A percentile compares a stretch with the other conserved stretches of the same genome.
Conservation (phyloP, 2,888 invertebrate species). For the Drosophila percnosoma region DNA sequence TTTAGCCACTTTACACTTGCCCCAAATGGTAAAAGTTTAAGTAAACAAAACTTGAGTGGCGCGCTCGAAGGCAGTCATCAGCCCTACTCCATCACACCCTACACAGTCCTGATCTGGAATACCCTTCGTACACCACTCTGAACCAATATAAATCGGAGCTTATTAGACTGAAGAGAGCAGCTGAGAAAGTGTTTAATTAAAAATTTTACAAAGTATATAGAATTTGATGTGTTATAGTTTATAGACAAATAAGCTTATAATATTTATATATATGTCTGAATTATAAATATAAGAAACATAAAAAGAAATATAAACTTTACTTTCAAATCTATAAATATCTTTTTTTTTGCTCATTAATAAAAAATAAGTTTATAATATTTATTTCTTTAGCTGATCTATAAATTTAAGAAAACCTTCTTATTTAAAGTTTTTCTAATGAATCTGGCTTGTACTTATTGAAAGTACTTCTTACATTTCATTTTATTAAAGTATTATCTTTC, state of each 20-base stretch:
- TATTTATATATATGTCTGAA: neutral
- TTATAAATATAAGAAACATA: neutral
- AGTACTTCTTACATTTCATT: neutral
- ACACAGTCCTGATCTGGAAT: neutral
- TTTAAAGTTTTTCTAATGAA: neutral
- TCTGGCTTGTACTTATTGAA: neutral
- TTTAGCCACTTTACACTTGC: slow-evolving; percentile 72
- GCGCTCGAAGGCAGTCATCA: slow-evolving; percentile 34
- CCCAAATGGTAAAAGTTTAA: slow-evolving; percentile 79
- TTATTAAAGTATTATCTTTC: neutral
- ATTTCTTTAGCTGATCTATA: neutral
- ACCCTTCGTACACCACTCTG: neutral
- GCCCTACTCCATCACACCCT: neutral
- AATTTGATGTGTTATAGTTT: no score
- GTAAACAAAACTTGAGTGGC: slow-evolving; percentile 74
- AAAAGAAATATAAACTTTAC: neutral
- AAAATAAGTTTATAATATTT: neutral
- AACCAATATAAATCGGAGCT: neutral
- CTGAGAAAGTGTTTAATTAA: neutral
- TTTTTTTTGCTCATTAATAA: neutral
- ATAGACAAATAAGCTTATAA: no score
- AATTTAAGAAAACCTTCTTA: neutral
- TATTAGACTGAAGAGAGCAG: neutral
- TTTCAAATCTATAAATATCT: neutral
- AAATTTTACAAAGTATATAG: no score